Conservation (phyloP, 1,140 invertebrate species). For the Euglossa dilemma region DNA sequence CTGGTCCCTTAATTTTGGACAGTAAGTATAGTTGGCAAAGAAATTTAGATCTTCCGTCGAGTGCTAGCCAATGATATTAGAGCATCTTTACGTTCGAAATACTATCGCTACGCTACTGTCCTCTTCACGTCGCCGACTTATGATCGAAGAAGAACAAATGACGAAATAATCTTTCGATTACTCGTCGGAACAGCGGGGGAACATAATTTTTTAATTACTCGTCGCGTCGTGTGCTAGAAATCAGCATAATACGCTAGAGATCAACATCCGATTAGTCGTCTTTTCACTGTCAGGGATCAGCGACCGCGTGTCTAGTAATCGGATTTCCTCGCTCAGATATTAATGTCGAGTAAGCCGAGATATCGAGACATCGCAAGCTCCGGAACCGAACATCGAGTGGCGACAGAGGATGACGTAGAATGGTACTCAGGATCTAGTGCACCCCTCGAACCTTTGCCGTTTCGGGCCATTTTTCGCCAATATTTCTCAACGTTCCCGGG, state of each 20-base stretch:
- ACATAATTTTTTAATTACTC: not conserved
- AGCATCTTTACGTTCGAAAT: not conserved
- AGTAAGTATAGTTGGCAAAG: too few species aligned
- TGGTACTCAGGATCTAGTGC: not conserved
- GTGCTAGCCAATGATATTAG: too few species aligned
- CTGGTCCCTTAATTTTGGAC: too few species aligned
- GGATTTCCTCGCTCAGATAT: slow-evolving; percentile 3
- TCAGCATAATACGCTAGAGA: not conserved
- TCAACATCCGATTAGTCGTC: slow-evolving; percentile 8
- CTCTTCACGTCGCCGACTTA: not conserved
- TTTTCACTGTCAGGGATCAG: slow-evolving; percentile 3
- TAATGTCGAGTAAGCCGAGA: not conserved
- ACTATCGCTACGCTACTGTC: not conserved
- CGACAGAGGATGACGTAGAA: not conserved
- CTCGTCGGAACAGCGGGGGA: not conserved
- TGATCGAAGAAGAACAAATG: not conserved
- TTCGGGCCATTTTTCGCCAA: too few species aligned
- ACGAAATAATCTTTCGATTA: not conserved
- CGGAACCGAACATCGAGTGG: too few species aligned
- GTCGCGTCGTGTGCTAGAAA: not conserved
- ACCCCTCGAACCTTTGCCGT: not conserved
- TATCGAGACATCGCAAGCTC: not conserved
- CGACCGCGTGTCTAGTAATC: not conserved
- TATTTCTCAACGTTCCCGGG: too few species aligned
- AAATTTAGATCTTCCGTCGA: not conserved